Evolutionary conservation across 2,113 vertebrate genomes (phyloP).

Genomic region (Holacanthus passer): DNA sequence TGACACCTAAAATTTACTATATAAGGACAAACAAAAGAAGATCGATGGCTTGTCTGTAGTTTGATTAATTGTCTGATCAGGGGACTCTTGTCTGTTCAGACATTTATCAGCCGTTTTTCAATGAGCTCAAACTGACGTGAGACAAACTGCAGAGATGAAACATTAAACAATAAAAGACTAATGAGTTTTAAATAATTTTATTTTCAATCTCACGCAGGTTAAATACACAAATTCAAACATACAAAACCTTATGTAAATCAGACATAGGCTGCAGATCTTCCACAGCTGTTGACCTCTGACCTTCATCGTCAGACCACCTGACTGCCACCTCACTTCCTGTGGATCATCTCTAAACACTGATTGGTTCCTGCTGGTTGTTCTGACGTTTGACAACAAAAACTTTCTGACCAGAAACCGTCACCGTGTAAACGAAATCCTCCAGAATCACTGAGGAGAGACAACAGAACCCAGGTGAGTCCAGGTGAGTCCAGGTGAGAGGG

Average conservation of each 20-base stretch:
- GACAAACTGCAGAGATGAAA: too few species aligned
- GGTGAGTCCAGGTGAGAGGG: background rate
- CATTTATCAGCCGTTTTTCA: too few species aligned
- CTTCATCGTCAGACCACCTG: background rate
- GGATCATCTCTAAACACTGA: slow-evolving; percentile 73
- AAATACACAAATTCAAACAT: slow-evolving; percentile 15
- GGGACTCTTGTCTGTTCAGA: too few species aligned
- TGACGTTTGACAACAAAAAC: slow-evolving; percentile 95
- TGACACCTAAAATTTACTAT: too few species aligned
- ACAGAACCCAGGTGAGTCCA: background rate
- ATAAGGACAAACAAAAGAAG: too few species aligned
- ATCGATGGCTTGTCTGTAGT: too few species aligned
- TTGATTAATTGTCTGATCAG: too few species aligned
- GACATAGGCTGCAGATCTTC: background rate
- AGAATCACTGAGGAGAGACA: slow-evolving; percentile 87
- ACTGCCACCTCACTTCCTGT: background rate
- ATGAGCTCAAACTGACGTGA: too few species aligned
- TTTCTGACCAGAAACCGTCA: slow-evolving; percentile 92
- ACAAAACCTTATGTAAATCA: background rate
- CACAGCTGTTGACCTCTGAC: background rate
- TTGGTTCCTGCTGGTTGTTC: slow-evolving; percentile 88
- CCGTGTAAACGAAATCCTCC: slow-evolving; percentile 90
- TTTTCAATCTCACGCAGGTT: background rate
- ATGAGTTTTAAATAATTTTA: background rate
- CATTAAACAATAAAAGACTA: too few species aligned